Conservation (phyloP, 2,888 invertebrate genomes). For the Romanomermis culicivorax region DNA sequence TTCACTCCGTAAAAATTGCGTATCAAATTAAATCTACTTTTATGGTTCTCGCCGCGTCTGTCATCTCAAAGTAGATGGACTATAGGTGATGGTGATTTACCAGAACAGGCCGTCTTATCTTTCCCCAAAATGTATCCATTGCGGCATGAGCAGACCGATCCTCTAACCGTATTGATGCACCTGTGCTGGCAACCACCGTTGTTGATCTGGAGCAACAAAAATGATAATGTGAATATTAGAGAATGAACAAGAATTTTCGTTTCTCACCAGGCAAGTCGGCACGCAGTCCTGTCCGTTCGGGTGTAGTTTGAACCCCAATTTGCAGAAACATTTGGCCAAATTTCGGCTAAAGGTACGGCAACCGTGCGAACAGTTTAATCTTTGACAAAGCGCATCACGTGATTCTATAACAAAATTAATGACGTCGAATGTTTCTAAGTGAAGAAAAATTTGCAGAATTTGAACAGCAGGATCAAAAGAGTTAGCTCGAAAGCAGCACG, state of each 20-base stretch:
- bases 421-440: neutral
- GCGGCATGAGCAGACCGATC: slow-evolving; percentile 29
- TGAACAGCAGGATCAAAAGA: no score
- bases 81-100: neutral
- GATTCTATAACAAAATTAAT: neutral
- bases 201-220: slow-evolving; percentile 14
- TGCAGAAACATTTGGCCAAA: slow-evolving; percentile 26
- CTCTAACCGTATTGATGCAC: slow-evolving; percentile 24
- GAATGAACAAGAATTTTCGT: no score
- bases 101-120: neutral
- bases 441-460: no score
- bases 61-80: neutral
- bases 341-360: slow-evolving; percentile 21
- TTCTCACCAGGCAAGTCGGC: slow-evolving; percentile 23
- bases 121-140: slow-evolving; percentile 24
- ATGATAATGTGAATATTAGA: neutral
- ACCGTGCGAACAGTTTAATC: slow-evolving; percentile 27
- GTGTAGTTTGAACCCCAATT: slow-evolving; percentile 25
- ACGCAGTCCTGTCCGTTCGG: slow-evolving; percentile 24
- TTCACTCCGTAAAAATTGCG: neutral
- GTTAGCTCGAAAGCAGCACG: no score
- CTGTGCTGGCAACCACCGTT: slow-evolving; percentile 32
- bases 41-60: neutral
- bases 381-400: neutral
- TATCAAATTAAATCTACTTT: neutral